Evolutionary conservation across 1,140 invertebrate genomes (phyloP), one percentile per base, ranked within the genome.

Genomic region (Aphis gossypii): DNA sequence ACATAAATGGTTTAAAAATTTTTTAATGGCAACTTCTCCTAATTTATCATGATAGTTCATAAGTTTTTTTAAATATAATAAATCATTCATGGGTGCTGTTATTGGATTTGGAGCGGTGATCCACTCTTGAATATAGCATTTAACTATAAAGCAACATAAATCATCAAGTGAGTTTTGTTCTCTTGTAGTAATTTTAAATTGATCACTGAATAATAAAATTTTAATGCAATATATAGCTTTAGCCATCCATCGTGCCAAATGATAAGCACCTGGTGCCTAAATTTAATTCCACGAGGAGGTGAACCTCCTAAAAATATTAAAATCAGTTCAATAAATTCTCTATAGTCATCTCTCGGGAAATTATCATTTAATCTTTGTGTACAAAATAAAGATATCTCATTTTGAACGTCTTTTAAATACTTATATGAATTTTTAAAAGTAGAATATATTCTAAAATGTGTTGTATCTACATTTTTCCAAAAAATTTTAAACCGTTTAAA

Each of bases 11-110:
- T 48, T 48, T 14, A 48, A 14, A 48, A 48, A 48, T 14, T 48
- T 48, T 48, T 18, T 48, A 14, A 48, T 48, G 14, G 46, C 46
- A 23, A 84, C 83, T 84, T 84, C 83, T 84, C 83, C 83, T 41
- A 84, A 18, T 84, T 41, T 84, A 84, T 14, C 83, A 44, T 84
- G 11, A 7, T 84, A 84, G 41, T 44, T 76, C 30, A 9, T 76
- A n/a, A 84, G 41, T 38, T 84, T 84, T 84, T 84, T 84, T 84
- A 84, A 84, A 84, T n/a, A 84, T 21, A 41, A 23, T 7, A 84
- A 41, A 84, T 84, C 83, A 84, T 84, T 84, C 18, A 84, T 44
- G 23, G 35, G 83, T 44, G 35, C 83, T 41, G 35, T 44, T 9
- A 84, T 11, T 41, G 41, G 83, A 41, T 84, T 44, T 84, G 83